These are phyloP conservation scores for Atlantisia rogersi DNA, from an alignment of 2,113 vertebrate genomes.

Conservation along the genomic window DNA sequence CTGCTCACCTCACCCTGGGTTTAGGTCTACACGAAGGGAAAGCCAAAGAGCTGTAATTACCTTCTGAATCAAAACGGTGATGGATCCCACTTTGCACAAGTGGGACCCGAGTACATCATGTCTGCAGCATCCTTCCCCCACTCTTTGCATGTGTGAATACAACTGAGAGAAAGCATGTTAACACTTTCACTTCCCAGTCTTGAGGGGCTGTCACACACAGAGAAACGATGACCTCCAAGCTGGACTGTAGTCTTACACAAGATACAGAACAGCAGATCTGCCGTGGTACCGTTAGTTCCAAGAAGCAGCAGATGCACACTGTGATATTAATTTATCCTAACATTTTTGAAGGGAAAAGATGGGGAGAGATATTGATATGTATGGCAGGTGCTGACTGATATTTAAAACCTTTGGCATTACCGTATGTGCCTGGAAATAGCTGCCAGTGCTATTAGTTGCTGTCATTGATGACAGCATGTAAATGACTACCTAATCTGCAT, in stretches of 20 bases:
- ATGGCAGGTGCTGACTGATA: conserved; percentile 14
- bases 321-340: conserved; percentile 17
- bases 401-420: conserved; percentile 42
- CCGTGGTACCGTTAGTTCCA: not conserved
- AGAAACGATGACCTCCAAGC: not conserved
- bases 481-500: conserved; percentile 41
- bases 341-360: not conserved
- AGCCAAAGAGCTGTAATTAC: not conserved
- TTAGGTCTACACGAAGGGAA: not conserved
- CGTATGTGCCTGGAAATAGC: conserved; percentile 37
- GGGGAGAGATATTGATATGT: not conserved
- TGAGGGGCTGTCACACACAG: not conserved
- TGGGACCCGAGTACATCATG: not conserved
- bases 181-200: not conserved
- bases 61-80: not conserved
- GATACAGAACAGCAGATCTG: not conserved
- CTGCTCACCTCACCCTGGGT: not conserved
- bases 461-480: conserved; percentile 35
- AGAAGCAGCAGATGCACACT: conserved; percentile 1
- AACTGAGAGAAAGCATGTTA: not conserved
- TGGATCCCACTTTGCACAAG: not conserved
- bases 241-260: not conserved
- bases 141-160: not conserved
- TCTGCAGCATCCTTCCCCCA: not conserved
- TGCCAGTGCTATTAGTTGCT: conserved; percentile 5